Conservation (phyloP, 2,888 invertebrate genomes). For the Drosophila antonietae region DNA sequence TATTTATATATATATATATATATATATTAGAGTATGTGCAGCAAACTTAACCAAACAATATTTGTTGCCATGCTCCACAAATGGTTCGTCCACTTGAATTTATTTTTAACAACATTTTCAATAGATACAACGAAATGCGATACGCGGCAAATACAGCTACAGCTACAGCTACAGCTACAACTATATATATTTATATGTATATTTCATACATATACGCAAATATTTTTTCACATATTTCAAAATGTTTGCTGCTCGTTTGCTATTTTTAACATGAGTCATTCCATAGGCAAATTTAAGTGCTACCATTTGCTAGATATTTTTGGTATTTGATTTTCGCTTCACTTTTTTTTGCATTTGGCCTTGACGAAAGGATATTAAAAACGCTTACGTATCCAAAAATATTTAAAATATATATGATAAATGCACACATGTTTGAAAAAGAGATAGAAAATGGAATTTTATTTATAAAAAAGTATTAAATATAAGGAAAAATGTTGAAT, state of each 20-base stretch:
- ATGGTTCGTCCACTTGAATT: slow-evolving; percentile 56
- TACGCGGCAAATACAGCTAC: slow-evolving; percentile 43
- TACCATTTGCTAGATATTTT: slow-evolving; percentile 37
- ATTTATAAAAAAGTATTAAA: background rate
- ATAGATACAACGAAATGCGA: slow-evolving; percentile 65
- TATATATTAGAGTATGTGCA: slow-evolving; percentile 29
- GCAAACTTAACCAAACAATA: slow-evolving; percentile 46
- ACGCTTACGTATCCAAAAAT: background rate
- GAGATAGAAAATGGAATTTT: background rate
- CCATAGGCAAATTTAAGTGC: slow-evolving; percentile 30
- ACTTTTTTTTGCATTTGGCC: background rate
- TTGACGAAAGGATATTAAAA: slow-evolving; percentile 2
- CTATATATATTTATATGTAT: slow-evolving; percentile 6
- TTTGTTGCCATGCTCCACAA: slow-evolving; percentile 44
- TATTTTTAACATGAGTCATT: slow-evolving; percentile 67
- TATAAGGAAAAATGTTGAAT: background rate
- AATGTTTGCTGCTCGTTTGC: slow-evolving; percentile 64
- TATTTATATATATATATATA: too few species aligned
- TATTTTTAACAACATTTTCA: slow-evolving; percentile 67
- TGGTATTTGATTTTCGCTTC: slow-evolving; percentile 29
- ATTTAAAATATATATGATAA: background rate
- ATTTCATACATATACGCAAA: slow-evolving; percentile 15
- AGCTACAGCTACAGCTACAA: slow-evolving; percentile 18
- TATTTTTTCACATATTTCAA: slow-evolving; percentile 53
- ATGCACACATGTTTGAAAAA: too few species aligned